phyloP scores from a whole-genome alignment of 2,888 invertebrate genomes.

The Coelopa pilipes region DNA sequence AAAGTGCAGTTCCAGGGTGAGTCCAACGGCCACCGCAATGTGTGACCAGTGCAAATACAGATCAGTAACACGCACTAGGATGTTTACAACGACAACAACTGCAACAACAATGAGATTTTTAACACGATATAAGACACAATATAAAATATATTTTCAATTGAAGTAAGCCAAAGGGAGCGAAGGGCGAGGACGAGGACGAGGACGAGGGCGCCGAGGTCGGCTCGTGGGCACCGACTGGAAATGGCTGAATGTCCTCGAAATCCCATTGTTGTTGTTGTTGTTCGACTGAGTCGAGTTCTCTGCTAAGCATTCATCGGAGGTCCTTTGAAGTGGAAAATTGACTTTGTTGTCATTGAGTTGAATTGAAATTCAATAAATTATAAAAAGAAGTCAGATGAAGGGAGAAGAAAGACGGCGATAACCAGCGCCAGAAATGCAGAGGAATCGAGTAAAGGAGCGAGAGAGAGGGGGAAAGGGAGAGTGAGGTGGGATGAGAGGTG shows the following conservation, averaged over 20 bases:
- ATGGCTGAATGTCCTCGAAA: no score
- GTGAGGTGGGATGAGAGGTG: no score
- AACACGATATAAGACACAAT: background rate
- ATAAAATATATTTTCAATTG: background rate
- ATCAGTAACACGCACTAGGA: background rate
- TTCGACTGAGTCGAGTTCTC: constrained; percentile 24
- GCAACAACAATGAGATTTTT: no score
- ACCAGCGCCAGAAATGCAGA: background rate
- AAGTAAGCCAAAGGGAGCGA: background rate
- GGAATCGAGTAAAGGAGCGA: background rate
- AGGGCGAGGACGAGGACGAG: no score
- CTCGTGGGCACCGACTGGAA: no score
- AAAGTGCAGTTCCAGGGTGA: constrained; percentile 90
- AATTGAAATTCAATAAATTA: constrained; percentile 62
- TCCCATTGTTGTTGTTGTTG: no score
- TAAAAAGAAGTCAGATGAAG: constrained; percentile 17
- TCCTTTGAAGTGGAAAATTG: constrained; percentile 60
- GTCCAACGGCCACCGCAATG: constrained; percentile 47
- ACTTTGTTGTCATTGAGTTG: constrained; percentile 62
- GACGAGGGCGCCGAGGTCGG: no score
- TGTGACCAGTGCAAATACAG: background rate
- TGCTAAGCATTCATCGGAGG: constrained; percentile 47
- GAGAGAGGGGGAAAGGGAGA: background rate
- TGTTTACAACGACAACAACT: no score
- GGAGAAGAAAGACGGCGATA: background rate